phyloP scores from a whole-genome alignment of 2,113 vertebrate species.

The Thunnus maccoyii region DNA sequence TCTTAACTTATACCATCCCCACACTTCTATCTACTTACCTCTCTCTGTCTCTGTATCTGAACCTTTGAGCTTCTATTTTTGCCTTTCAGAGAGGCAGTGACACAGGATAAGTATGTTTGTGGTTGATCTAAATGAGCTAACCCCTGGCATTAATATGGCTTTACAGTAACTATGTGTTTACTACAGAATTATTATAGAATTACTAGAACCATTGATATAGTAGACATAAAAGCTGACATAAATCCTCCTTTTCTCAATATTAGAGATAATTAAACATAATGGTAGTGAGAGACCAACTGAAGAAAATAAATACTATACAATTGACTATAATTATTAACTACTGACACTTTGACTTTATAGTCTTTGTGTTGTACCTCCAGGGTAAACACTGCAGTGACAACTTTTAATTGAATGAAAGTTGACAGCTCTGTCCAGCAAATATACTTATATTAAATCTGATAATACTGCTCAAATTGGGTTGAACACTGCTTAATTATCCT shows the following conservation, averaged over 20 bases:
- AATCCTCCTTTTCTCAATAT: not conserved
- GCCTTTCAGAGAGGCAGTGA: not conserved
- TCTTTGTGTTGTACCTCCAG: not conserved
- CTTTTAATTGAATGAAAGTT: conserved; percentile 20
- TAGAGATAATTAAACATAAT: not conserved
- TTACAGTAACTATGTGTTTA: not conserved
- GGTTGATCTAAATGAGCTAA: not conserved
- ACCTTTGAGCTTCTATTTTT: not conserved
- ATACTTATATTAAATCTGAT: not conserved
- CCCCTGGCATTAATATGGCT: not conserved
- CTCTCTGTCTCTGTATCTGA: conserved; percentile 12
- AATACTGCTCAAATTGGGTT: conserved; percentile 18
- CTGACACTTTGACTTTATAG: not conserved
- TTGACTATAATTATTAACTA: too few species aligned
- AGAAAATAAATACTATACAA: not conserved
- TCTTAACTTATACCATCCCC: not conserved
- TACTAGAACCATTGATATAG: not conserved
- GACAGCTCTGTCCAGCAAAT: conserved; percentile 12
- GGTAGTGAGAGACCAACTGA: not conserved
- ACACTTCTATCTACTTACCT: not conserved
- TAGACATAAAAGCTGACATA: too few species aligned
- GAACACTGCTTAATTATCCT: not conserved
- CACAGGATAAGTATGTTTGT: not conserved
- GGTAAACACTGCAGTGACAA: conserved; percentile 18
- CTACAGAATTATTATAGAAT: not conserved